A percentile compares a stretch with the other conserved stretches of the same genome.
Evolutionary conservation across 2,888 invertebrate species (phyloP).

Genomic region (Proisotoma minuta): DNA sequence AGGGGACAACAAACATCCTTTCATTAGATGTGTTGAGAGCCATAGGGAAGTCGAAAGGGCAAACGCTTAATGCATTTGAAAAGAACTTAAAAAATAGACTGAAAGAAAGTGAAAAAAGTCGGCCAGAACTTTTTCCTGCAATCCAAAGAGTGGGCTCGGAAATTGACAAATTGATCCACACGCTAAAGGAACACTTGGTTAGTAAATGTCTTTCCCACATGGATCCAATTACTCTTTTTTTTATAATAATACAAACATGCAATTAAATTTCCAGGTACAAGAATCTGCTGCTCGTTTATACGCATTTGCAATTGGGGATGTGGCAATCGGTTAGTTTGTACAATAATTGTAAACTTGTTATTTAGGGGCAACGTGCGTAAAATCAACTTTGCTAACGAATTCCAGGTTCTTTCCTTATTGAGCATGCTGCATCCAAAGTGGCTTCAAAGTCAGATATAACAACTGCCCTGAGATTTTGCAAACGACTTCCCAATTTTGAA

Average conservation of each 20-base stretch:
- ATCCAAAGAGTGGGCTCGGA: neutral
- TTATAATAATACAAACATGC: neutral
- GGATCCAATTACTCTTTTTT: neutral
- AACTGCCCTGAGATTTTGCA: slow-evolving; percentile 27
- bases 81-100: slow-evolving; percentile 49
- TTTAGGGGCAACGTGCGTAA: too few species aligned
- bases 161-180: slow-evolving; percentile 4
- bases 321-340: slow-evolving; percentile 48
- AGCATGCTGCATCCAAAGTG: slow-evolving; percentile 37
- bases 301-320: slow-evolving; percentile 52
- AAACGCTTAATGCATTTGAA: slow-evolving; percentile 50
- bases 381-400: too few species aligned
- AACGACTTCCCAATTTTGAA: slow-evolving; percentile 18
- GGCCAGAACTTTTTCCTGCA: slow-evolving; percentile 20
- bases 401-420: slow-evolving; percentile 46
- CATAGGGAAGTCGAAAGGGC: slow-evolving; percentile 52
- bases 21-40: slow-evolving; percentile 57
- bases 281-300: slow-evolving; percentile 54
- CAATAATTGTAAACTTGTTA: neutral
- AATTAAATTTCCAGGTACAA: slow-evolving; percentile 41
- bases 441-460: slow-evolving; percentile 29
- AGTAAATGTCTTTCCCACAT: neutral
- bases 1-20: slow-evolving; percentile 59
- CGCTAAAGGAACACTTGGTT: slow-evolving; percentile 8
- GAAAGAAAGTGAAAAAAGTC: slow-evolving; percentile 12